phyloP scores from a whole-genome alignment of 2,113 vertebrate genomes.

The Xyrauchen texanus region DNA sequence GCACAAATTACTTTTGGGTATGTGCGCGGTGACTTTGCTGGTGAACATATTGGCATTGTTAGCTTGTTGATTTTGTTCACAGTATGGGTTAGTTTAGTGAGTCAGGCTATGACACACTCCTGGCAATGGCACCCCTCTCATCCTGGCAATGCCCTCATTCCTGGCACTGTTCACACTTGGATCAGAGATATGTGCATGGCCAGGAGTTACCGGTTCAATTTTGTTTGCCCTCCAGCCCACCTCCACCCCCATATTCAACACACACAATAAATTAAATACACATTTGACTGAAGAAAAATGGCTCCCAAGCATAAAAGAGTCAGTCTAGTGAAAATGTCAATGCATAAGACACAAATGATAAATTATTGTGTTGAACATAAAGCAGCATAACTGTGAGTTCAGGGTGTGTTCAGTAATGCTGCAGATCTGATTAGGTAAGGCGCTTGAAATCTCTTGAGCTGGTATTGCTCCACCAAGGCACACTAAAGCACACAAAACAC shows the following conservation, averaged over 20 bases:
- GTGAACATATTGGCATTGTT: constrained; percentile 8
- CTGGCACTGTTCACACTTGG: constrained; percentile 23
- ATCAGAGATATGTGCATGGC: constrained; percentile 2
- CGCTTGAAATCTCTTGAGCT: too few relatives aligned
- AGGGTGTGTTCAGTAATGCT: not conserved
- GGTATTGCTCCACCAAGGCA: not conserved
- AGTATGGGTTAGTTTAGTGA: not conserved
- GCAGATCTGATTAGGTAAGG: too few relatives aligned
- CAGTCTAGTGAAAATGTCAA: not conserved
- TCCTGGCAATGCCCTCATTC: constrained; percentile 28
- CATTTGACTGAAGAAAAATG: not conserved
- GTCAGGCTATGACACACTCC: constrained; percentile 16
- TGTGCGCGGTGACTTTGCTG: too few relatives aligned
- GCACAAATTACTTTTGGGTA: not conserved
- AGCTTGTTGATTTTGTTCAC: constrained; percentile 30
- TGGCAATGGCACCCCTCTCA: not conserved
- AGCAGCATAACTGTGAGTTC: not conserved
- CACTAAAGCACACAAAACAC: not conserved
- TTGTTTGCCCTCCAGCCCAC: constrained; percentile 3
- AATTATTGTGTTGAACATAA: not conserved
- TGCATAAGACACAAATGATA: not conserved
- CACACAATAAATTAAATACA: not conserved
- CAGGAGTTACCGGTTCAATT: not conserved
- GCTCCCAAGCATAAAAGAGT: not conserved
- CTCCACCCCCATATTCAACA: not conserved